Evolutionary conservation across 2,888 invertebrate species (phyloP), one percentile per base, ranked within the genome.

Genomic region (Meteorus colon): DNA sequence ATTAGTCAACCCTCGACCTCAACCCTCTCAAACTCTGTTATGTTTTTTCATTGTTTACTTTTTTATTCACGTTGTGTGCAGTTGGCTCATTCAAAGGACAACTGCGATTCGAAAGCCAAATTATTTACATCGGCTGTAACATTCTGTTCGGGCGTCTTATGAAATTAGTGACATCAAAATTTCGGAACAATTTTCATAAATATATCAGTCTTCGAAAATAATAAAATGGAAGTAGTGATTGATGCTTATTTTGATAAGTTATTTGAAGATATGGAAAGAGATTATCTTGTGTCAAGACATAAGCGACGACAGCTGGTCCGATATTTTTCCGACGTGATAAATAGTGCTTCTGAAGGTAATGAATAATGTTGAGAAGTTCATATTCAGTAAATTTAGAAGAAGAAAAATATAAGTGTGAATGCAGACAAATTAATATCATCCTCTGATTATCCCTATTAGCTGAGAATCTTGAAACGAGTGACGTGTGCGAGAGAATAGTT

Each of bases 181-280:
- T 3, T 55, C 24, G 4, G 19, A 2, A 55, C 10, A 34, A 60
- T 68, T 27, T 37, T 66, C 59, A 34, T 62, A 74, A 59, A 63
- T 6, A 24, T 12, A 16, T 45, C 24, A 16, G 62, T 45, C 6
- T 51, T 2, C 63, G 29, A 59, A 24, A 69, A n/a, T 72, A 68
- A 62, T 41, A 79, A 67, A 55, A 96, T 96, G 96, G 95, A 96
- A 89, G 92, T 93, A 80, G 92, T 95, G 82, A 93, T 96, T 90
- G 94, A 95, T 81, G 94, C 93, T 86, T 96, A 96, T 90, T 95
- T 95, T 84, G 95, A 96, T 81, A 92, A 93, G 86, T 92, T 95
- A 66, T 95, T 96, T 85, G 90, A 92, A 81, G 92, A 92, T 82
- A 90, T 95, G 86, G 93, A 94, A 71, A 92, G 96, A 12, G 95